phyloP scores from a whole-genome alignment of 1,140 invertebrate genomes.

The Atta cephalotes region DNA sequence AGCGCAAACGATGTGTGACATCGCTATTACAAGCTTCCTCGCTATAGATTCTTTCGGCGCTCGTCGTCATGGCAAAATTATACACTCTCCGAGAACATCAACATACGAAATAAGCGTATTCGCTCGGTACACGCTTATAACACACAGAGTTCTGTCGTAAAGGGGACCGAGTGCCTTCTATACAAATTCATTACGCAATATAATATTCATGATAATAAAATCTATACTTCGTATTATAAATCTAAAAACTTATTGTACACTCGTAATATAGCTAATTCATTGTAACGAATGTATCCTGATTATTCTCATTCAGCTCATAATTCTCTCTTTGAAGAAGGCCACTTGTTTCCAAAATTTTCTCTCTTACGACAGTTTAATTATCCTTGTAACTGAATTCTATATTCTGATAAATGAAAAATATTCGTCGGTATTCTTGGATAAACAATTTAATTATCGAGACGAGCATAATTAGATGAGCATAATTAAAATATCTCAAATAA shows the following conservation, averaged over 20 bases:
- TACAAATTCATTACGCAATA: slow-evolving; percentile 75
- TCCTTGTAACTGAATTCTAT: not conserved
- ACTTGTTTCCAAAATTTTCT: slow-evolving; percentile 45
- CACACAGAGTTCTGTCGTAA: slow-evolving; percentile 85
- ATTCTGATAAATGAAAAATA: not conserved
- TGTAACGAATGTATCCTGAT: slow-evolving; percentile 62
- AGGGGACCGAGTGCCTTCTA: slow-evolving; percentile 86
- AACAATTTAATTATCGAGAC: not conserved
- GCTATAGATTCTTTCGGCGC: not conserved
- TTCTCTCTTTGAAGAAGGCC: slow-evolving; percentile 43
- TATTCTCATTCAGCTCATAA: slow-evolving; percentile 17
- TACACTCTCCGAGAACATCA: slow-evolving; percentile 82
- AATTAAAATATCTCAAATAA: slow-evolving; percentile 11
- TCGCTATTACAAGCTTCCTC: not conserved
- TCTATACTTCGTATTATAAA: slow-evolving; percentile 70
- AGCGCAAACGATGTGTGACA: slow-evolving; percentile 19
- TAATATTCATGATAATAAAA: slow-evolving; percentile 73
- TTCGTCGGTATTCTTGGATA: not conserved
- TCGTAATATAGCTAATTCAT: slow-evolving; percentile 68
- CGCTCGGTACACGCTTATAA: slow-evolving; percentile 76
- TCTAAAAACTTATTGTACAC: slow-evolving; percentile 77
- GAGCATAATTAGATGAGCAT: slow-evolving; percentile 16
- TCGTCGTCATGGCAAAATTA: slow-evolving; percentile 84
- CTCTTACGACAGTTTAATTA: not conserved
- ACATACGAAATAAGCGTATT: slow-evolving; percentile 81